Base-by-base conservation (phyloP, 2,797 vertebrate genomes). In the Phyllotis vaccarum region DNA sequence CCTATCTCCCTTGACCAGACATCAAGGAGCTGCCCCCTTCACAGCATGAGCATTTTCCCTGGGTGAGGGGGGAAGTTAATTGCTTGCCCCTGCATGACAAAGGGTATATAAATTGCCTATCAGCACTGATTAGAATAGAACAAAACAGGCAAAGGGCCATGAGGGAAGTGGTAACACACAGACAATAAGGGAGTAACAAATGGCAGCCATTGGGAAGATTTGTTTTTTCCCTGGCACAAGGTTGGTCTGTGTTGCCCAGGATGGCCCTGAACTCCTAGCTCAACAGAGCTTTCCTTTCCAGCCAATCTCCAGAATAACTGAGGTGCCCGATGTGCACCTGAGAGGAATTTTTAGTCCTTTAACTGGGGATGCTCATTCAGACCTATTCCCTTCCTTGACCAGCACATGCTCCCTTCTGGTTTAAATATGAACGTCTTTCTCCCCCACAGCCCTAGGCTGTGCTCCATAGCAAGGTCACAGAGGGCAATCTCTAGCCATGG, bases 1-100 rank as follows among this genome's bases (percentile, higher is more conserved):
- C 70, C 58, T 19, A 16, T 75, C 52, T 87, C 89, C 81, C 52
- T 60, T 54, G 58, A 43, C 52, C 58, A 29, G 66, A 78, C 12
- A 60, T 49, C 5, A 10, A 87, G 52, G 40, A 93, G 58, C 40
- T 21, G 9, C 56, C 58, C 0, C 60, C 80, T 86, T 96, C 60
- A 68, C 76, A 52, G 16, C 19, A 8, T 1, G 8, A 6, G 75
- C 88, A 31, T 11, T 87, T 89, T 34, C 85, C 86, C 43, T 27
- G 34, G 3, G 66, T 11, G 8, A 91, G 58, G 22, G 31, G 96
- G 96, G 12, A 3, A 49, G 54, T 91, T 95, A 96, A 92, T 97
- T 60, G 76, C 43, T 96, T 97, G 52, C 62, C 68, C 85, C 76
- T 90, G 68, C 66, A 94, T 60, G 89, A 80, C 90, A 94, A 96